These are phyloP conservation scores for Rhabdophis nuchalis DNA, from an alignment of 2,797 vertebrate genomes.

Conservation along the genomic window DNA sequence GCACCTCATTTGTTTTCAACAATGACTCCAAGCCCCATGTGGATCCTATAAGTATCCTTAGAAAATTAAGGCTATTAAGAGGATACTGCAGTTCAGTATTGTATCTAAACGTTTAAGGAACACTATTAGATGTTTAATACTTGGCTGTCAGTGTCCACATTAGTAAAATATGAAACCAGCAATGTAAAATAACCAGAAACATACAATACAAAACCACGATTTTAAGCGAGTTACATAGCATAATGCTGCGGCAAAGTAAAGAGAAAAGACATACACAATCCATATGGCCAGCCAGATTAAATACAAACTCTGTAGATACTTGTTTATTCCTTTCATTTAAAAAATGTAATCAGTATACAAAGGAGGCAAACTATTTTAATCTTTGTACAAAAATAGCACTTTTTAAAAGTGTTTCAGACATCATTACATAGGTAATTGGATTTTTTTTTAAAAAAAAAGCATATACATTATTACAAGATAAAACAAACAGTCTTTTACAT, in stretches of 20 bases:
- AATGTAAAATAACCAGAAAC: not conserved
- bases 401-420: conserved; percentile 49
- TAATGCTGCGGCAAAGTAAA: not conserved
- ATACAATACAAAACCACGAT: not conserved
- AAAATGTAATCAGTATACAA: conserved; percentile 70
- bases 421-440: conserved; percentile 40
- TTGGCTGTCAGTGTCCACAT: not conserved
- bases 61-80: not conserved
- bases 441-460: conserved; percentile 33
- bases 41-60: not conserved
- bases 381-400: conserved; percentile 71
- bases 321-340: conserved; percentile 68
- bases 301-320: conserved; percentile 54
- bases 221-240: not conserved
- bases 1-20: not conserved
- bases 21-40: not conserved
- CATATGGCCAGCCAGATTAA: not conserved
- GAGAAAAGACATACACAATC: not conserved
- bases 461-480: conserved; percentile 42
- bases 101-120: not conserved
- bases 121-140: not conserved
- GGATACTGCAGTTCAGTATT: not conserved
- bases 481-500: conserved; percentile 38
- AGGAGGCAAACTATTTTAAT: conserved; percentile 72
- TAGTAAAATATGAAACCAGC: not conserved